A percentile compares a stretch with the other conserved stretches of the same genome.
Evolutionary conservation across 2,888 invertebrate species (phyloP).

Genomic region (Podabrus alpinus): DNA sequence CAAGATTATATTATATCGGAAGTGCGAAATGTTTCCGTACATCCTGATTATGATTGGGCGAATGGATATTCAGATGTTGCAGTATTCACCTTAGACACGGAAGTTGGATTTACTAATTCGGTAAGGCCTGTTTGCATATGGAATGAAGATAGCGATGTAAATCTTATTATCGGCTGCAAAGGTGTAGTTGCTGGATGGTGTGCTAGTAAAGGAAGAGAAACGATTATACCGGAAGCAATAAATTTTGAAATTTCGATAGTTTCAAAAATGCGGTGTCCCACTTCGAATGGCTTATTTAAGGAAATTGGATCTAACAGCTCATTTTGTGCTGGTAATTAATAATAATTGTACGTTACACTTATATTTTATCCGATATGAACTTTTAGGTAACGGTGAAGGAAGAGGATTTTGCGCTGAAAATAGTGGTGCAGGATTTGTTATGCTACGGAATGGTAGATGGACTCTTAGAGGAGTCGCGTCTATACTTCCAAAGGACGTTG

Average conservation of each 20-base stretch:
- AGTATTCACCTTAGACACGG: constrained; percentile 58
- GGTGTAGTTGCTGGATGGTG: constrained; percentile 67
- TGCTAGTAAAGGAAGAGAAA: constrained; percentile 55
- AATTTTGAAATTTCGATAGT: constrained; percentile 46
- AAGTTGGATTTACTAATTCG: constrained; percentile 58
- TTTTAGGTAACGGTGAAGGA: constrained; percentile 56
- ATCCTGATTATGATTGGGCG: constrained; percentile 62
- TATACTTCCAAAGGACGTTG: constrained; percentile 52
- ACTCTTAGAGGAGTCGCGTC: constrained; percentile 59
- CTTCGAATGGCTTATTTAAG: constrained; percentile 53
- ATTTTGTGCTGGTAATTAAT: constrained; percentile 63
- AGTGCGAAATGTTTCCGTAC: constrained; percentile 58
- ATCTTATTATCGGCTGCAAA: constrained; percentile 42
- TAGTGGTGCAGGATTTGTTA: constrained; percentile 62
- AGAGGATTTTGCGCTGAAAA: constrained; percentile 63
- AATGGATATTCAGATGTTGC: constrained; percentile 63
- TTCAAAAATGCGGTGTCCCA: constrained; percentile 53
- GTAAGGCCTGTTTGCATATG: constrained; percentile 68
- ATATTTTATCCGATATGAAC: background rate
- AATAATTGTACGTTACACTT: background rate
- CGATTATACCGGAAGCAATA: constrained; percentile 57
- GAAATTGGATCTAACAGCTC: constrained; percentile 57
- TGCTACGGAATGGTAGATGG: constrained; percentile 56
- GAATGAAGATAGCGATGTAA: constrained; percentile 57
- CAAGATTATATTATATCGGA: constrained; percentile 29